Evolutionary conservation across 2,888 invertebrate species (phyloP), one percentile per base, ranked within the genome.

Genomic region (Thymelicus acteon): DNA sequence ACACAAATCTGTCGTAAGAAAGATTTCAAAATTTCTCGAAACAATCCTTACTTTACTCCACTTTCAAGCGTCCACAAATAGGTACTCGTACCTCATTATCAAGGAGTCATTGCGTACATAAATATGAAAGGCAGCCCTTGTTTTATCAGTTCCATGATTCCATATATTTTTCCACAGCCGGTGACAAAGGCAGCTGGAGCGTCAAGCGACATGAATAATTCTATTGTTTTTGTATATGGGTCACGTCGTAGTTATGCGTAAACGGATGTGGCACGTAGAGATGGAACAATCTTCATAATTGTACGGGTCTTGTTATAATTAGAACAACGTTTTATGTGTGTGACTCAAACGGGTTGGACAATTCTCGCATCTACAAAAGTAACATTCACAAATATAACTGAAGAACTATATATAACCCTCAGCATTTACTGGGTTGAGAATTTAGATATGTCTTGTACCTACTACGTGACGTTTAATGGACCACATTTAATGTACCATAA

Each of bases 161-260:
- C 60, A 70, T 70, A 60, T 70, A 49, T 69, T 70, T 69, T 69
- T 70, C 58, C 37, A 70, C 10, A 60, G 39, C 49, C 72, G 75
- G 73, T 77, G 75, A 79, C 78, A 79, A 81, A 82, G 78, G 76
- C 80, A 77, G 79, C 75, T 73, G 73, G 80, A 83, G 80, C 82
- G 84, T 83, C 79, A 79, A 75, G 75, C 72, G 78, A 85, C 82
- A 85, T 89, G 87, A 90, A 89, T 87, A 88, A 88, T 86, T 86
- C 87, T 84, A 85, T 87, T 86, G 85, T 87, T 79, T 81, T 79
- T 80, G 85, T 86, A 90, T 87, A 89, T 91, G 83, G 92, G 91
- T 90, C 90, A 88, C 77, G 82, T 80, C 79, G 81, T 72, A 80
- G 79, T 75, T 80, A 81, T 82, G 81, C 79, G 85, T 86, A 84